Evolutionary conservation across 23 tunicate species (phyloP).

Genomic region (Styela clava): DNA sequence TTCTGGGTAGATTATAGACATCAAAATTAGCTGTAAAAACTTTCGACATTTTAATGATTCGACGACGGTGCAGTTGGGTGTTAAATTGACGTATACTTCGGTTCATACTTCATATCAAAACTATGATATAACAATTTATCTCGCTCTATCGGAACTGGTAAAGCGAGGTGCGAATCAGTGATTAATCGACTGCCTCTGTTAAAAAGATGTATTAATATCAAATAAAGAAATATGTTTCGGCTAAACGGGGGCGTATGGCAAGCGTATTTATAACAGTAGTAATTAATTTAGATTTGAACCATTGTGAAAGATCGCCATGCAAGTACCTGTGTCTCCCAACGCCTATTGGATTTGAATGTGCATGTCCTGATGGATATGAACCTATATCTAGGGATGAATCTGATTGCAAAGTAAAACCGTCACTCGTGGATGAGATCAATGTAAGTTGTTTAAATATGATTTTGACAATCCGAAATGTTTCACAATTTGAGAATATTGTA

Average conservation of each 20-base stretch:
- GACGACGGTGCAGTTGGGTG: no score
- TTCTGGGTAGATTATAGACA: no score
- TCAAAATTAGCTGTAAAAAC: no score
- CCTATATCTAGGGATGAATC: neutral
- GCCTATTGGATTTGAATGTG: neutral
- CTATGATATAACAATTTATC: neutral
- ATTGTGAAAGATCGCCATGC: neutral
- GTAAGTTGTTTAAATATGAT: neutral
- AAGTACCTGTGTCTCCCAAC: neutral
- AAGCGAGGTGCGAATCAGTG: no score
- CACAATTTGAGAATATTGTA: no score
- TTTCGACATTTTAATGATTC: no score
- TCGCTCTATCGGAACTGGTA: neutral
- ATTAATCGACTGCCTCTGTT: no score
- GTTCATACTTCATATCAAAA: no score
- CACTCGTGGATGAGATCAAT: neutral
- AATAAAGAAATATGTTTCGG: no score
- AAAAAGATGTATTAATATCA: no score
- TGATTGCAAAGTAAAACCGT: neutral
- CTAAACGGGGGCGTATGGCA: neutral
- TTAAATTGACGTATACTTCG: no score
- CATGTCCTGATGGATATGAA: neutral
- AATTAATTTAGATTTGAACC: neutral
- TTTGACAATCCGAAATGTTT: no score
- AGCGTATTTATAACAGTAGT: neutral